Conservation (phyloP, 2,888 invertebrate species). For the Candidula unifasciata region DNA sequence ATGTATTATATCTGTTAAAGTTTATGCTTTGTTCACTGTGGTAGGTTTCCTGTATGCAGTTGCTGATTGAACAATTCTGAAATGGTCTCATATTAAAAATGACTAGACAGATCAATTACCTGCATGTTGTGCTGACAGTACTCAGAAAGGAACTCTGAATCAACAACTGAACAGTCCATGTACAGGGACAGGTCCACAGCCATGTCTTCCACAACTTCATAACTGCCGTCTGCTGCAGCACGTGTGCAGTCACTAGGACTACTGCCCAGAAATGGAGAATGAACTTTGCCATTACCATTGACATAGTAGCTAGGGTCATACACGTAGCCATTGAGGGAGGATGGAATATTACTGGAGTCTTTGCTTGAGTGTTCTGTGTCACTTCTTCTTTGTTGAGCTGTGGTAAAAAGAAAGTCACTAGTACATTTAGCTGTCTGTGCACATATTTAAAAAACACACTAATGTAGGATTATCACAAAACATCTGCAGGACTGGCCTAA, state of each 20-base stretch:
- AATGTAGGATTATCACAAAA: too few relatives aligned
- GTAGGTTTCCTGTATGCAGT: too few relatives aligned
- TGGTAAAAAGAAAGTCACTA: too few relatives aligned
- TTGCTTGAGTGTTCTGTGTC: slow-evolving; percentile 44
- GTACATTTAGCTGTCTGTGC: too few relatives aligned
- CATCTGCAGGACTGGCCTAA: too few relatives aligned
- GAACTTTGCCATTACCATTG: slow-evolving; percentile 26
- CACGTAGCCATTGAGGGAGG: slow-evolving; percentile 52
- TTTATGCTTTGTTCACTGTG: too few relatives aligned
- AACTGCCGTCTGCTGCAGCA: slow-evolving; percentile 48
- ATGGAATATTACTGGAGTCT: slow-evolving; percentile 44
- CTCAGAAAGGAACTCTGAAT: slow-evolving; percentile 73
- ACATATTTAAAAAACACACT: too few relatives aligned
- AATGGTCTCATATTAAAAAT: not conserved
- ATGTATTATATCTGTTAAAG: too few relatives aligned
- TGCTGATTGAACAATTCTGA: too few relatives aligned
- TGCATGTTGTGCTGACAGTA: slow-evolving; percentile 66
- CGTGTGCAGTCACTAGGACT: not conserved
- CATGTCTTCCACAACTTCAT: slow-evolving; percentile 59
- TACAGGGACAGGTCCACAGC: slow-evolving; percentile 68
- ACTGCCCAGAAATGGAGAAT: slow-evolving; percentile 26
- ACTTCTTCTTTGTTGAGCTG: slow-evolving; percentile 39
- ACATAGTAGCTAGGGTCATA: slow-evolving; percentile 45
- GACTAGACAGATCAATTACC: slow-evolving; percentile 31
- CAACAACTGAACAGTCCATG: slow-evolving; percentile 73